Base-by-base conservation (phyloP, 2,797 vertebrate genomes). In the Natrix natrix region DNA sequence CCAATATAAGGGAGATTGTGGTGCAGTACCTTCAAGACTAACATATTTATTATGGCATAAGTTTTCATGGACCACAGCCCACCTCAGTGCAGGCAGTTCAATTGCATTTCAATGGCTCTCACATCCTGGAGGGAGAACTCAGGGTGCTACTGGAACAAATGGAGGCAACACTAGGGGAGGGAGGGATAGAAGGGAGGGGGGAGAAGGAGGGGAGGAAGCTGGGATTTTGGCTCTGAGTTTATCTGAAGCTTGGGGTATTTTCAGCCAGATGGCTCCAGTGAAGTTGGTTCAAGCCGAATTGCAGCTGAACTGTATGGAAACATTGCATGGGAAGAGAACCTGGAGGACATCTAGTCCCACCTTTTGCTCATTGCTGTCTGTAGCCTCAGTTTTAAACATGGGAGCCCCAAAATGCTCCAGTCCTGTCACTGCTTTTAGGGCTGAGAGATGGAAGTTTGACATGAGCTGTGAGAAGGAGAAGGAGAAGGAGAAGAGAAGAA, bases 61-160 rank as follows among this genome's bases (percentile, higher is more conserved):
- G 37, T 83, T 48, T 48, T 48, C 74, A 83, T 83, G 37, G 37
- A 83, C 74, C 32, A 37, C 69, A 43, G 37, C 32, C 69, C 43
- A 24, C 20, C 74, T 83, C 37, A 83, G 37, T 0, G 20, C 10
- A 83, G 48, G 28, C 89, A 91, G 48, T 86, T 14, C 28, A 11
- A 22, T 54, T 91, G 92, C 56, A 5, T 89, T 93, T 14, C 83
- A 92, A 93, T 86, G 90, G 89, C 86, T 89, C 94, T 93, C 94
- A 54, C 92, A 12, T 20, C 0, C 14, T 0, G 4, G n/a, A 88
- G 66, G 92, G 8, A 92, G 24, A 26, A 1, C 91, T 83, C 59
- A 22, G 94, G 90, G 52, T 78, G 61, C 56, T 0, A 86, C 90
- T 89, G 17, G 86, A 95, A 91, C 83, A 92, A 94, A 32, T 1